phyloP scores from a whole-genome alignment of 2,113 vertebrate species.

The Propithecus coquereli region DNA sequence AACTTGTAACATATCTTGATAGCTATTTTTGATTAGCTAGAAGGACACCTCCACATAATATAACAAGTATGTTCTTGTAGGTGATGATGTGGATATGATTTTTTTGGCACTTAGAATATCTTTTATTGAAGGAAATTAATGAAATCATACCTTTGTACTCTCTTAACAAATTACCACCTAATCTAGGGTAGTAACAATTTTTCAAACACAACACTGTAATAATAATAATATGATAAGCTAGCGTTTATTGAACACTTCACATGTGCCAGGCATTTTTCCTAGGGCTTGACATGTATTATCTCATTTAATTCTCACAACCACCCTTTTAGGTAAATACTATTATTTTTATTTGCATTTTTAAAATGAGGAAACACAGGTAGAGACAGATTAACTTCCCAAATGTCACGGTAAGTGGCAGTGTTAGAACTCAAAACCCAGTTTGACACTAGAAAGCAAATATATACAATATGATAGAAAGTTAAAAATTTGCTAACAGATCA shows the following conservation, averaged over 20 bases:
- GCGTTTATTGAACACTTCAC: not conserved
- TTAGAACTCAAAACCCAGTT: conserved; percentile 9
- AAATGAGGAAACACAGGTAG: not conserved
- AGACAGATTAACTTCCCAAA: not conserved
- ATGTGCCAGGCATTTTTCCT: not conserved
- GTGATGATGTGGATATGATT: not conserved
- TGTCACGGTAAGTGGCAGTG: not conserved
- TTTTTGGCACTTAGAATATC: not conserved
- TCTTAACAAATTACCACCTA: not conserved
- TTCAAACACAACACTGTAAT: not conserved
- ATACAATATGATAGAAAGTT: not conserved
- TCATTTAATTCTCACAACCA: not conserved
- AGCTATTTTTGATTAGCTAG: not conserved
- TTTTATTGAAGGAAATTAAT: not conserved
- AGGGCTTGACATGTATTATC: not conserved
- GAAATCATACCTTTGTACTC: not conserved
- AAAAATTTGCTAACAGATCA: conserved; percentile 30
- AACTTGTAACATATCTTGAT: not conserved
- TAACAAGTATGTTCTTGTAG: not conserved
- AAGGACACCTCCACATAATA: not conserved
- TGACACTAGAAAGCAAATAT: not conserved
- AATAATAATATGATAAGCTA: not conserved
- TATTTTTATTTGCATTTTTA: not conserved
- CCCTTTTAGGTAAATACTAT: not conserved
- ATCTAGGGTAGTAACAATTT: not conserved